Conservation (phyloP, 2,113 vertebrate species). For the Spermophilus dauricus region DNA sequence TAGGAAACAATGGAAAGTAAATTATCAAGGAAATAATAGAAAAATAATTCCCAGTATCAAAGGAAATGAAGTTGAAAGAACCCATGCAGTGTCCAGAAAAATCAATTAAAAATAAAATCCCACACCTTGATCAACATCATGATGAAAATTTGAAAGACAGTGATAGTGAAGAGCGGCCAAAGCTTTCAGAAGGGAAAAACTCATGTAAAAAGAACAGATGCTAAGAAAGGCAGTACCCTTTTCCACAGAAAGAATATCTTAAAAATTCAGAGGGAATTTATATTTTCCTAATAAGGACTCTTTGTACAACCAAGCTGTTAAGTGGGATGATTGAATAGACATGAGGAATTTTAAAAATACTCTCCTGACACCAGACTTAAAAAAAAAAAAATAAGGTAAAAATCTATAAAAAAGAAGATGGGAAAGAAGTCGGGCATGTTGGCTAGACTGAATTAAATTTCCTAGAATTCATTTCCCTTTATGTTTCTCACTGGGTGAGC, state of each 20-base stretch:
- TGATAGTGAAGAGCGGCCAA: not conserved
- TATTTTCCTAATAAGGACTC: not conserved
- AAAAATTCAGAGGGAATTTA: not conserved
- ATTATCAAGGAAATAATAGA: constrained; percentile 22
- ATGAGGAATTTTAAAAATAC: not conserved
- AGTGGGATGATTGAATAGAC: not conserved
- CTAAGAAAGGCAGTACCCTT: not conserved
- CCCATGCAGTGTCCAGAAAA: not conserved
- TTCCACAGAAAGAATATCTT: not conserved
- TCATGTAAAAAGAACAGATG: not conserved
- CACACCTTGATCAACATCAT: not conserved
- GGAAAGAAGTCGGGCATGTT: not conserved
- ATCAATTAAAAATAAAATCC: not conserved
- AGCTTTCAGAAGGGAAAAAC: not conserved
- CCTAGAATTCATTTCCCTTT: not conserved
- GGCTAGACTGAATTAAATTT: not conserved
- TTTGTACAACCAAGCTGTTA: not conserved
- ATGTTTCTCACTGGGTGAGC: not conserved
- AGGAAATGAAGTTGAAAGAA: not conserved
- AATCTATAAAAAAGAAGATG: not conserved
- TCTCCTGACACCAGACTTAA: not conserved
- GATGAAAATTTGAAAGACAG: not conserved
- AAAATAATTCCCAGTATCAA: not conserved
- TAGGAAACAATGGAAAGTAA: not conserved
- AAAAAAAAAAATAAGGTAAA: not conserved